Evolutionary conservation across 2,888 invertebrate species (phyloP).

Genomic region (Actias luna): DNA sequence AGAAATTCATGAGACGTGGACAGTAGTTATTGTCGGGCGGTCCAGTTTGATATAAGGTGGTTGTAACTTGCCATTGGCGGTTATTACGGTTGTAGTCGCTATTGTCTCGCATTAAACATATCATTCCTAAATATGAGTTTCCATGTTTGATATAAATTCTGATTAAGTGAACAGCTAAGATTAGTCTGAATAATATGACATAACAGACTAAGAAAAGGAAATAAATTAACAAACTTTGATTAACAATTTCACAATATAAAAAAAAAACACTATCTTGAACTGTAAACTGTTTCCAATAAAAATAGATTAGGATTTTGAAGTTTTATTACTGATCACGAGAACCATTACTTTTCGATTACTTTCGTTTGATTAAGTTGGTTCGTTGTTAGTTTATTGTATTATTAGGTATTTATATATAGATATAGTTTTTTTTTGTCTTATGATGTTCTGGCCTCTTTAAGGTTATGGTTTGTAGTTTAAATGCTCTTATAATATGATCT

Average conservation of each 20-base stretch:
- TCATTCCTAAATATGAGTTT: background rate
- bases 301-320: background rate
- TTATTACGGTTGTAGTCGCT: background rate
- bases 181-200: background rate
- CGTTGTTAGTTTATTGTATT: background rate
- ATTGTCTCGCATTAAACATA: conserved; percentile 1
- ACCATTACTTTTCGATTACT: background rate
- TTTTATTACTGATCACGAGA: background rate
- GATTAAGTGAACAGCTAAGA: background rate
- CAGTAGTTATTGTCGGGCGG: conserved; percentile 52
- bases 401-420: background rate
- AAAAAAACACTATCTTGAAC: background rate
- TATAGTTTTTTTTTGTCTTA: background rate
- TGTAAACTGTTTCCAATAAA: background rate
- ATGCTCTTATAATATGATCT: background rate
- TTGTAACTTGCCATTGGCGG: conserved; percentile 38
- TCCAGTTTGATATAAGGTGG: conserved; percentile 45
- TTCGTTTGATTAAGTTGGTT: background rate
- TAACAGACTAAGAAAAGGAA: background rate
- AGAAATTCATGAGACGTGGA: conserved; percentile 53
- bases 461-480: background rate
- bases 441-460: background rate
- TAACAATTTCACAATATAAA: background rate
- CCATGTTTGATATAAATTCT: background rate
- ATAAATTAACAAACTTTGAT: background rate